These are phyloP conservation scores for Agapostemon virescens DNA, from an alignment of 2,888 invertebrate genomes.

Conservation along the genomic window DNA sequence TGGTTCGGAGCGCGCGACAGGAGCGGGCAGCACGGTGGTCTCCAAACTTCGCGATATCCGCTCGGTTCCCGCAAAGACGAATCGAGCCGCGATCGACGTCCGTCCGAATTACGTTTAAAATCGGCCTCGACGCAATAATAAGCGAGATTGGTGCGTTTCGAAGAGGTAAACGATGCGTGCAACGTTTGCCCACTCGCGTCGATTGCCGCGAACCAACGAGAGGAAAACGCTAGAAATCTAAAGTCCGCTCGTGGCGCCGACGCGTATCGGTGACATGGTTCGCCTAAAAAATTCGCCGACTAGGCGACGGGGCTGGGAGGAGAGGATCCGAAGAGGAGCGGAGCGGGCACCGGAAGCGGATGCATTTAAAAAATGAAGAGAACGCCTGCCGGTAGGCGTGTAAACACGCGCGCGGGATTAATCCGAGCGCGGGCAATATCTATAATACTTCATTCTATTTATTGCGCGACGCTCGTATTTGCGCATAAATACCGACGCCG, in stretches of 20 bases:
- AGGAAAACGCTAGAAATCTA: background rate
- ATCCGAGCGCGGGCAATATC: conserved; percentile 43
- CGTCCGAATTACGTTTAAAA: background rate
- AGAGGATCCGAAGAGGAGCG: too few relatives aligned
- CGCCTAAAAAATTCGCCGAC: background rate
- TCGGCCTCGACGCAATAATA: background rate
- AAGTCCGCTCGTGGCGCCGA: background rate
- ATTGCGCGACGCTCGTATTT: conserved; percentile 48
- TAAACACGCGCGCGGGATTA: conserved; percentile 34
- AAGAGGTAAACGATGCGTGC: background rate
- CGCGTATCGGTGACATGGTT: background rate
- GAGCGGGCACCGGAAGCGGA: background rate
- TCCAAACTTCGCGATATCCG: too few relatives aligned
- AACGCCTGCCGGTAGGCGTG: background rate
- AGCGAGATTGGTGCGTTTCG: background rate
- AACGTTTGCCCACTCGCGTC: conserved; percentile 1
- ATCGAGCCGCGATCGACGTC: background rate
- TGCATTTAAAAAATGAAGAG: conserved; percentile 6
- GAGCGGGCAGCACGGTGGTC: too few relatives aligned
- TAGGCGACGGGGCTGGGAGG: background rate
- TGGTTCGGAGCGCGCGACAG: too few relatives aligned
- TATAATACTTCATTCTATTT: conserved; percentile 56
- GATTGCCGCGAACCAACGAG: background rate
- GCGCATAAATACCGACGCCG: conserved; percentile 52
- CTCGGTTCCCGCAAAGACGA: background rate